A percentile compares a stretch with the other conserved stretches of the same genome.
Evolutionary conservation across 1,140 invertebrate genomes (phyloP).

Genomic region (Spodoptera litura): DNA sequence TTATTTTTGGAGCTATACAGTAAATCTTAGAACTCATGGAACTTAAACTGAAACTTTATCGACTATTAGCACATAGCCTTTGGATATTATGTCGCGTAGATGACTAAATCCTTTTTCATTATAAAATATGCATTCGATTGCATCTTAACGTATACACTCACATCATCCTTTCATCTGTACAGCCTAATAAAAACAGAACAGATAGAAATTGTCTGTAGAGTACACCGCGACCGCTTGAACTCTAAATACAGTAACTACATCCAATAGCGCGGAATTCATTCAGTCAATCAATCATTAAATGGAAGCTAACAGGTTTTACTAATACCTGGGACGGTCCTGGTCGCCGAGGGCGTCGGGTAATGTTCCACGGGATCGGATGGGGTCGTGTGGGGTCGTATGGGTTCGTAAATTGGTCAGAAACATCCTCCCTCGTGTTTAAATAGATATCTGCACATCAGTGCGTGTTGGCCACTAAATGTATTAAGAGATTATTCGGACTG

Average conservation of each 20-base stretch:
- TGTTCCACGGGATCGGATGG: constrained; percentile 50
- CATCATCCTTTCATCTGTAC: background rate
- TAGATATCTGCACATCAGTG: constrained; percentile 31
- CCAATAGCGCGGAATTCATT: background rate
- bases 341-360: background rate
- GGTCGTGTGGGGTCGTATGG: constrained; percentile 49
- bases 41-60: no score
- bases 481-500: constrained; percentile 24
- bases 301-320: constrained; percentile 64
- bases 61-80: no score
- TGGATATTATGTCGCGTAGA: no score
- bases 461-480: constrained; percentile 31
- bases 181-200: background rate
- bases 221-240: background rate
- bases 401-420: constrained; percentile 67
- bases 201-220: background rate
- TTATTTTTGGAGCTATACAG: no score
- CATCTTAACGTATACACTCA: no score
- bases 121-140: no score
- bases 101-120: no score
- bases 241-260: background rate
- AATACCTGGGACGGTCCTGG: constrained; percentile 51
- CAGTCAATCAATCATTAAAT: constrained; percentile 10
- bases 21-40: no score
- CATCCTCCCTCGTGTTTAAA: constrained; percentile 22